Evolutionary conservation across 2,888 invertebrate genomes (phyloP).

Genomic region (Drosophila macrospina): DNA sequence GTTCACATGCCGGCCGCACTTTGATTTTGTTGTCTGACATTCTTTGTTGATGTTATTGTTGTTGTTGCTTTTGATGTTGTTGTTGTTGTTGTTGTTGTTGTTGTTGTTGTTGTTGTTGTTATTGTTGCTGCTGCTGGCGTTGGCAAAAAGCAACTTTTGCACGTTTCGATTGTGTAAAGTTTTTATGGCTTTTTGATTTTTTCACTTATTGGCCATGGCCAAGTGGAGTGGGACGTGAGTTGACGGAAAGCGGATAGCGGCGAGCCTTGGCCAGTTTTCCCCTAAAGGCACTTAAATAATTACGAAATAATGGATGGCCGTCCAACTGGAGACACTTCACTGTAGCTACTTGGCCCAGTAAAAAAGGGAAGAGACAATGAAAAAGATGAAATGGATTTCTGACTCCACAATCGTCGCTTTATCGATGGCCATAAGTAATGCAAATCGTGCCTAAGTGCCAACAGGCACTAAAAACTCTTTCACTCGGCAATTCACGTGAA

Average conservation of each 20-base stretch:
- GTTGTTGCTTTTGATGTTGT: conserved; percentile 23
- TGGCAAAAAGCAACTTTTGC: conserved; percentile 80
- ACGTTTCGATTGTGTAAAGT: conserved; percentile 83
- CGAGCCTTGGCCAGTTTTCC: conserved; percentile 7
- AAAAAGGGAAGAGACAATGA: not conserved
- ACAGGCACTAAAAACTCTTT: conserved; percentile 65
- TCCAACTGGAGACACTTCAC: conserved; percentile 38
- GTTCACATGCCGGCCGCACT: conserved; percentile 72
- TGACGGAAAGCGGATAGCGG: not conserved
- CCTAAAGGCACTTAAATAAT: conserved; percentile 76
- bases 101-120: conserved; percentile 27
- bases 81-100: conserved; percentile 18
- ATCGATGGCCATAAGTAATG: conserved; percentile 60
- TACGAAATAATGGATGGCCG: conserved; percentile 75
- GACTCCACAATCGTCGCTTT: conserved; percentile 21
- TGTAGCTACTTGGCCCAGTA: conserved; percentile 30
- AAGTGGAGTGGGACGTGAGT: conserved; percentile 7
- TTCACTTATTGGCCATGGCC: conserved; percentile 76
- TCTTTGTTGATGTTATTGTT: conserved; percentile 28
- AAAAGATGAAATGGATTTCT: conserved; percentile 27
- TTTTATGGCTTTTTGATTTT: conserved; percentile 83
- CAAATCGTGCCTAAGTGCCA: conserved; percentile 77
- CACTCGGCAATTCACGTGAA: conserved; percentile 42
- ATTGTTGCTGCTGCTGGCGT: conserved; percentile 58
- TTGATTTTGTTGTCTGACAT: conserved; percentile 76